phyloP scores from a whole-genome alignment of 2,888 invertebrate species.

The Cylloceria caligata region DNA sequence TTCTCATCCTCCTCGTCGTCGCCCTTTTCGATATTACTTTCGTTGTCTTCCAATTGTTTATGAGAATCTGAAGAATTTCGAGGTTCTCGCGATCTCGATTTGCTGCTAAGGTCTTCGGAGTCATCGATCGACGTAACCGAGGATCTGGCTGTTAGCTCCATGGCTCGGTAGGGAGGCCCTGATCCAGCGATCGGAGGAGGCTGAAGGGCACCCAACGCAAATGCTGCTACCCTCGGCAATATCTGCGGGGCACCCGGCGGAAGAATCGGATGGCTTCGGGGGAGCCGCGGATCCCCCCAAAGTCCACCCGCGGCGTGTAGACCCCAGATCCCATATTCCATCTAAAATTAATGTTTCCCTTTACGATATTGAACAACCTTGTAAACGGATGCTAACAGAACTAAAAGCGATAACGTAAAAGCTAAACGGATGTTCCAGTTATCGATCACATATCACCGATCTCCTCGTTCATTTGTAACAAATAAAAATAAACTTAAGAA shows the following conservation, averaged over 20 bases:
- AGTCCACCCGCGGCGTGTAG: slow-evolving; percentile 82
- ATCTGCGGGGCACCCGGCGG: slow-evolving; percentile 77
- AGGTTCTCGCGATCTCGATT: slow-evolving; percentile 58
- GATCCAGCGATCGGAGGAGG: slow-evolving; percentile 72
- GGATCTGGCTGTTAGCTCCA: slow-evolving; percentile 78
- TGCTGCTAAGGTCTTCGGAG: slow-evolving; percentile 61
- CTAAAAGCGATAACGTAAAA: neutral
- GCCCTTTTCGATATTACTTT: slow-evolving; percentile 78
- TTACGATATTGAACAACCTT: neutral
- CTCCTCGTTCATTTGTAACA: neutral
- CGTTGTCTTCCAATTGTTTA: slow-evolving; percentile 76
- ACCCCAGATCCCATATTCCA: slow-evolving; percentile 85
- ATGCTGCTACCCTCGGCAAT: slow-evolving; percentile 78
- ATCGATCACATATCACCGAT: neutral
- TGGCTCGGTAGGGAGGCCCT: slow-evolving; percentile 78
- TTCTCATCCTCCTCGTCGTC: slow-evolving; percentile 75
- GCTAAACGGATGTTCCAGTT: neutral
- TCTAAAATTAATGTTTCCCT: slow-evolving; percentile 72
- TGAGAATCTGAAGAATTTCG: slow-evolving; percentile 7
- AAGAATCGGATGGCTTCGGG: slow-evolving; percentile 80
- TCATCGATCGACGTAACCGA: slow-evolving; percentile 56
- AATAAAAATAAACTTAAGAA: no score
- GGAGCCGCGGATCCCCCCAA: slow-evolving; percentile 82
- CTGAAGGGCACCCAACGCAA: slow-evolving; percentile 80
- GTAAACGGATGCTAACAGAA: neutral